These are phyloP conservation scores for Leptocoma aspasia DNA, from an alignment of 2,113 vertebrate genomes.

Conservation along the genomic window DNA sequence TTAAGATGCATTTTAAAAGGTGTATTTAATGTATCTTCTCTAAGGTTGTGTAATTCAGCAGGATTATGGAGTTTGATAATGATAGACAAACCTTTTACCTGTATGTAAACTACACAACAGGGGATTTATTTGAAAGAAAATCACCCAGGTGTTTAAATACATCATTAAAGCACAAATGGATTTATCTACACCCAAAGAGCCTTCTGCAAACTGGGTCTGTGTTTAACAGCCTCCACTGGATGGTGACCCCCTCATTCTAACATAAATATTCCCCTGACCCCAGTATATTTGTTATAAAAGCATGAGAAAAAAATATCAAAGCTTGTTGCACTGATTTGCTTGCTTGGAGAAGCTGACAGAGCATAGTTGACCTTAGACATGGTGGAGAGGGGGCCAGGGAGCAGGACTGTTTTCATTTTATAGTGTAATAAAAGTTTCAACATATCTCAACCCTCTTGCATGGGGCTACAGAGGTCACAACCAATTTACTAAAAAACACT, in stretches of 20 bases:
- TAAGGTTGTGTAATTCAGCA: background rate
- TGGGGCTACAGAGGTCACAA: background rate
- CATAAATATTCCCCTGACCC: background rate
- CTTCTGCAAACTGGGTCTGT: background rate
- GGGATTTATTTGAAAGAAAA: background rate
- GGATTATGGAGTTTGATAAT: background rate
- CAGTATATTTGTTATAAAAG: conserved; percentile 12
- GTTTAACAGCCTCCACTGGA: background rate
- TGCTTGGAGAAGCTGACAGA: conserved; percentile 36
- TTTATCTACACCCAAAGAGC: background rate
- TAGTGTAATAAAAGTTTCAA: conserved; percentile 43
- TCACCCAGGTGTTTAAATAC: background rate
- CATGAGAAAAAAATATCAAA: conserved; percentile 18
- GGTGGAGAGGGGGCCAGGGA: background rate
- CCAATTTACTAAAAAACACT: background rate
- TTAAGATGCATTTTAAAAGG: background rate
- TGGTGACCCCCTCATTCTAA: background rate
- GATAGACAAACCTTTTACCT: background rate
- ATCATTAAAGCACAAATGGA: background rate
- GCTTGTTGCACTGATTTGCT: background rate
- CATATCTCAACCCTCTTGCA: background rate
- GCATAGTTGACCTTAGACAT: background rate
- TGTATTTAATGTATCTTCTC: background rate
- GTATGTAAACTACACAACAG: background rate
- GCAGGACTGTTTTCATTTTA: background rate